These are phyloP conservation scores for Paramormyrops kingsleyae DNA, from an alignment of 2,113 vertebrate genomes.

Conservation along the genomic window DNA sequence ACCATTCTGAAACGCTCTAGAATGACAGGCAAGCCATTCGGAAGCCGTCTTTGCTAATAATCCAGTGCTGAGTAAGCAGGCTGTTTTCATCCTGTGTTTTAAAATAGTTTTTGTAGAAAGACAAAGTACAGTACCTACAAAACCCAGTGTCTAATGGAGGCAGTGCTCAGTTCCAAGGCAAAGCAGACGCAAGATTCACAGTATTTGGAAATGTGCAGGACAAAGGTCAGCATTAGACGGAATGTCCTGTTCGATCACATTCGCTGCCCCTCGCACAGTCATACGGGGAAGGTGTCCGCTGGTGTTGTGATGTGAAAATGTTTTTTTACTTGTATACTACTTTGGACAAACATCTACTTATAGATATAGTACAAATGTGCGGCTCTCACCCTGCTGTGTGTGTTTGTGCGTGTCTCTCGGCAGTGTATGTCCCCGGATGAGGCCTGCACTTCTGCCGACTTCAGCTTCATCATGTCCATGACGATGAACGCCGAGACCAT, in stretches of 20 bases:
- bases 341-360: not conserved
- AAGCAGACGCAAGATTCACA: not conserved
- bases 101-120: not conserved
- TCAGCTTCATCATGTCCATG: conserved; percentile 72
- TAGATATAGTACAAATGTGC: not conserved
- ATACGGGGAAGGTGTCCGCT: not conserved
- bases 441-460: conserved; percentile 65
- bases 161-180: not conserved
- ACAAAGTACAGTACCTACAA: not conserved
- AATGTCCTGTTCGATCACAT: not conserved
- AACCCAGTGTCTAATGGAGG: not conserved
- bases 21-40: not conserved
- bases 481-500: conserved; percentile 74
- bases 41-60: not conserved
- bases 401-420: not conserved
- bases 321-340: not conserved
- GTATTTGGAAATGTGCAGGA: not conserved
- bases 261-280: not conserved
- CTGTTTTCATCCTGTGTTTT: not conserved
- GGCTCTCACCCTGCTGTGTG: not conserved
- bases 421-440: conserved; percentile 78
- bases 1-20: not conserved
- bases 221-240: not conserved
- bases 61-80: not conserved
- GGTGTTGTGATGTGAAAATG: not conserved